These are phyloP conservation scores for Caenorhabditis remanei DNA, from an alignment of 1,140 invertebrate genomes.

Conservation along the genomic window DNA sequence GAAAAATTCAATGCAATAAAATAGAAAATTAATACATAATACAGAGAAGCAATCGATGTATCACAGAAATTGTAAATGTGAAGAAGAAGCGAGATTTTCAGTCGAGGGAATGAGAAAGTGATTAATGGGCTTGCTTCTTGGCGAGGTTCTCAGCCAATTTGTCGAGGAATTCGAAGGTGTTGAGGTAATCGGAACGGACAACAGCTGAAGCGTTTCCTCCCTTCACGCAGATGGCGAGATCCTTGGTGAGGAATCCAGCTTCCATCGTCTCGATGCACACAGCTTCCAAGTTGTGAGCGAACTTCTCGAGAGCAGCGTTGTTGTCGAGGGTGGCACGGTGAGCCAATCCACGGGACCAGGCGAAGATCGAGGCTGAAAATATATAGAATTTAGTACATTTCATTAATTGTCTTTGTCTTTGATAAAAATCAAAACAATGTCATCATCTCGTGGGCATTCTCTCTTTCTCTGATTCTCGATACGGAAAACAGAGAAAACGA, in stretches of 20 bases:
- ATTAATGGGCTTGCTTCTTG: slow-evolving; percentile 80
- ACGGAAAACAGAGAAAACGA: neutral
- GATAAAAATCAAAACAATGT: no score
- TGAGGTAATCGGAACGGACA: slow-evolving; percentile 88
- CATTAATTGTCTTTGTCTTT: no score
- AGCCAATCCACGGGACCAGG: slow-evolving; percentile 91
- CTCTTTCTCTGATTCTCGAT: neutral
- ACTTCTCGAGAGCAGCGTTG: slow-evolving; percentile 85
- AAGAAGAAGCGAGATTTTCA: slow-evolving; percentile 23
- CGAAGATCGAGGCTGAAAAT: slow-evolving; percentile 90
- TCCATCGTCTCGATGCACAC: slow-evolving; percentile 95
- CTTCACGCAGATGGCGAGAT: slow-evolving; percentile 96
- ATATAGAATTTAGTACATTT: slow-evolving; percentile 33
- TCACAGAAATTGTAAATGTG: slow-evolving; percentile 15
- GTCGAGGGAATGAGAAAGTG: slow-evolving; percentile 4
- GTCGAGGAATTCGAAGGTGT: slow-evolving; percentile 97
- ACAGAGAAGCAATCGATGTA: slow-evolving; percentile 17
- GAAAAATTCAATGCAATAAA: no score
- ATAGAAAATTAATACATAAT: slow-evolving; percentile 7
- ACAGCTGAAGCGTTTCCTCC: slow-evolving; percentile 82
- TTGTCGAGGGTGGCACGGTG: slow-evolving; percentile 93
- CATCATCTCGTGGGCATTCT: no score
- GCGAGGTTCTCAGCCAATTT: slow-evolving; percentile 93
- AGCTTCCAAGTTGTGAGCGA: slow-evolving; percentile 80
- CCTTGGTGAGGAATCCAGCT: slow-evolving; percentile 93